Evolutionary conservation across 35 echinoderm and acorn worm genomes (phyloP), one percentile per base, ranked within the genome.

Genomic region (Holothuria glaberrima): DNA sequence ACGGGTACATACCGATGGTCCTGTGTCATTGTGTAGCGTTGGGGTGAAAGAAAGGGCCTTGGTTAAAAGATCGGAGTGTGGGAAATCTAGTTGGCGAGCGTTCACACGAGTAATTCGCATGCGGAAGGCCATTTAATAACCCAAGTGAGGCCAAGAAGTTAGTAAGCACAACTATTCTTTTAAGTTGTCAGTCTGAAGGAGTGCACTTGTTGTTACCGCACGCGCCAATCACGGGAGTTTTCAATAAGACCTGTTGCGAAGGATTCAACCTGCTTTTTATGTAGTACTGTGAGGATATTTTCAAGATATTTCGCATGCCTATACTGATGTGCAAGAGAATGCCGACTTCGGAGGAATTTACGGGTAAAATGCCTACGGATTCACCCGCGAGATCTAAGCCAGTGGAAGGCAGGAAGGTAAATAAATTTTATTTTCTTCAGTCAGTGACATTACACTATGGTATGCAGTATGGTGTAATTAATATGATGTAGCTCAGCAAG

Each of bases 401-500:
- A 50, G 68, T 87, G 62, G 95, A 97, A 86, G 95, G 95, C 71
- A 85, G 95, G 83, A 97, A 97, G 95, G 95, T 97, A 82, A 69
- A 45, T 61, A 66, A 90, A 25, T 46, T 92, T 95, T 26, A 48
- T 21, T 80, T 54, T 54, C 50, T 54, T 41, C 36, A 41, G 36
- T 41, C 36, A 41, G 36, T 4, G 7, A 7, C 36, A 4, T 4
- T 7, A 41, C 2, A 41, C 36, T 41, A 4, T n/a, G n/a, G n/a
- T n/a, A n/a, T n/a, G n/a, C n/a, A n/a, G n/a, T 41, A 4, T 41
- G 36, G 36, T 41, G 36, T 41, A 41, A 41, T 7, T 41, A 41
- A 41, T 41, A 4, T 4, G 7, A 4, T 41, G 36, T 4, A 41
- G 7, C 7, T 41, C 7, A 4, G 36, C 7, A 41, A 41, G 36